Evolutionary conservation across 1,140 invertebrate species (phyloP), one percentile per base, ranked within the genome.

Genomic region (Metaphire vulgaris): DNA sequence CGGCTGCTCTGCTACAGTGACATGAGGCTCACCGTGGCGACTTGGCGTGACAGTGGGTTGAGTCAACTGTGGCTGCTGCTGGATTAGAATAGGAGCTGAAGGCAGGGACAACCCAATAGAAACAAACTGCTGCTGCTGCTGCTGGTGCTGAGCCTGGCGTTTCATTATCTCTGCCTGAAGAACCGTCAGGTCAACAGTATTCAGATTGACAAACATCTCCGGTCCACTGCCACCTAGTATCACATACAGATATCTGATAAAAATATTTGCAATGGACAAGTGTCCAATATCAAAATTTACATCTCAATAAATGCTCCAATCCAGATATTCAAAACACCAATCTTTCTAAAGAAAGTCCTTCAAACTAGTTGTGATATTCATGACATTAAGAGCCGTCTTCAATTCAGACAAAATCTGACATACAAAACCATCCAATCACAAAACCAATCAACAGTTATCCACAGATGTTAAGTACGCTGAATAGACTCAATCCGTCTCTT

Each of bases 1-100:
- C 0, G 96, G 96, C 83, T 98, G 93, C 84, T 97, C 95, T 16
- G 92, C 83, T 69, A 98, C 96, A 82, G 91, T 89, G 0, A 96
- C 90, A 82, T 89, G 90, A 0, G 91, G 83, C 28, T 71, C 68
- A 12, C 41, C 41, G 21, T 56, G 41, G 41, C 41, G 41, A 56
- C 41, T 56, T 21, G 6, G 41, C 41, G 41, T 56, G 6, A 56
- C 41, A 21, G 41, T 56, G 6, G 41, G 6, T 56, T 56, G 41
- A 21, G 6, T 56, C 41, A 12, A 21, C 41, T 56, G 41, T 56
- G 41, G 21, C 41, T 12, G 41, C 41, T 56, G 41, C n/a, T n/a
- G n/a, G n/a, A n/a, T n/a, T n/a, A n/a, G n/a, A n/a, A n/a, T n/a
- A 56, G 41, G 41, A 6, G 41, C 41, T 6, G 41, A 6, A 12